Conservation (phyloP, 2,888 invertebrate genomes). For the Leptopilina drosophilae region DNA sequence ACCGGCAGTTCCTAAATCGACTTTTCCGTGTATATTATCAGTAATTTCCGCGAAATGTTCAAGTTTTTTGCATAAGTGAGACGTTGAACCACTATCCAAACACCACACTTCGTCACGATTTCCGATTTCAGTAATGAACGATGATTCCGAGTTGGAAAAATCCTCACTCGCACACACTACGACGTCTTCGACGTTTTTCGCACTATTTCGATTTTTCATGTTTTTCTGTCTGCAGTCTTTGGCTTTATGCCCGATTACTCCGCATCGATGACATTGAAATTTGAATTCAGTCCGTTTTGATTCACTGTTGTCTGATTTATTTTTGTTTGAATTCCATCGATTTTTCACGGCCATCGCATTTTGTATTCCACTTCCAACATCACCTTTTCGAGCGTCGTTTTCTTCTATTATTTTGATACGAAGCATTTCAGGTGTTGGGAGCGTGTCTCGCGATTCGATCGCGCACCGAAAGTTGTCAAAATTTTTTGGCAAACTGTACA, state of each 20-base stretch:
- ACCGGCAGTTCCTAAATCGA: constrained; percentile 47
- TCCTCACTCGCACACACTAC: background rate
- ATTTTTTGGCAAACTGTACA: no score
- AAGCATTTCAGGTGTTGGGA: background rate
- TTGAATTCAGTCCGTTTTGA: constrained; percentile 13
- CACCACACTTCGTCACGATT: constrained; percentile 22
- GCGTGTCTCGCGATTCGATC: no score
- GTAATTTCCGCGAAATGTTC: constrained; percentile 40
- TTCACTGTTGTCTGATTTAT: background rate
- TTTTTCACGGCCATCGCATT: background rate
- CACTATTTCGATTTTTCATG: background rate
- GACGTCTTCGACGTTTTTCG: background rate
- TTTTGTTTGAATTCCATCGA: background rate
- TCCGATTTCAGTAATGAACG: background rate
- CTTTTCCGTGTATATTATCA: constrained; percentile 30
- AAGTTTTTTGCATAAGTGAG: constrained; percentile 35
- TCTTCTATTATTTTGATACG: background rate
- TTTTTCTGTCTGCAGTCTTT: constrained; percentile 43
- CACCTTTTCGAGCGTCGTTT: background rate
- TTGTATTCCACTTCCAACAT: background rate
- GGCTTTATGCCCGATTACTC: constrained; percentile 50
- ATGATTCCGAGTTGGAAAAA: background rate
- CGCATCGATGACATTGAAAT: constrained; percentile 47
- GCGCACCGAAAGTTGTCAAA: no score
- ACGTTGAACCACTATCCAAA: constrained; percentile 43